A percentile compares a stretch with the other conserved stretches of the same genome.
Evolutionary conservation across 2,113 vertebrate genomes (phyloP).

Genomic region (Phalacrocorax carbo): DNA sequence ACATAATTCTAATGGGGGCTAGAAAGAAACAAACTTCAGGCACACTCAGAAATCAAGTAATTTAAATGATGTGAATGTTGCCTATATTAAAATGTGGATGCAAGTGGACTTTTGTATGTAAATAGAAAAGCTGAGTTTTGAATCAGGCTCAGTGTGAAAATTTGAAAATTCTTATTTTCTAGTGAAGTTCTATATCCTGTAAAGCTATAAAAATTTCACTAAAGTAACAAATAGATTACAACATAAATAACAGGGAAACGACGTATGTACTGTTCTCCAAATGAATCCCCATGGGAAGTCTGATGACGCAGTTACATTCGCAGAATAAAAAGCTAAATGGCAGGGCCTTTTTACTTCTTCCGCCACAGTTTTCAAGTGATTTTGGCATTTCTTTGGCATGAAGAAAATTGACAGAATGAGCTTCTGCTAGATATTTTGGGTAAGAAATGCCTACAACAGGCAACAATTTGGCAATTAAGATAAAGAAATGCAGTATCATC

Average conservation of each 20-base stretch:
- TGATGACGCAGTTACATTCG: conserved; percentile 31
- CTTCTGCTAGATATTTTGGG: not conserved
- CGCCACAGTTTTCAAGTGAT: not conserved
- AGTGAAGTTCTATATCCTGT: not conserved
- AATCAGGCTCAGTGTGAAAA: not conserved
- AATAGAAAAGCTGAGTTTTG: not conserved
- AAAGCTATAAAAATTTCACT: not conserved
- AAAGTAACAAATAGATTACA: not conserved
- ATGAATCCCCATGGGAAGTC: not conserved
- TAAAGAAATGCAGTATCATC: not conserved
- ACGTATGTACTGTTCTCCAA: not conserved
- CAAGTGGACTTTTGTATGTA: not conserved
- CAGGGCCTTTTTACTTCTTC: not conserved
- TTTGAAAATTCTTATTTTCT: not conserved
- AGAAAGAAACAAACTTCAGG: not conserved
- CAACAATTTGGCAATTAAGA: not conserved
- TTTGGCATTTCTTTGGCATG: not conserved
- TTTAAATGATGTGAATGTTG: not conserved
- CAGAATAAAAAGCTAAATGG: not conserved
- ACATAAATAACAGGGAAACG: not conserved
- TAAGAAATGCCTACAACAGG: not conserved
- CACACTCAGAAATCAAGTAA: not conserved
- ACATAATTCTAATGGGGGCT: not conserved
- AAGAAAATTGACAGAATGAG: not conserved
- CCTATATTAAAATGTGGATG: not conserved